phyloP scores from a whole-genome alignment of 2,888 invertebrate species.

The Phasia obesa region DNA sequence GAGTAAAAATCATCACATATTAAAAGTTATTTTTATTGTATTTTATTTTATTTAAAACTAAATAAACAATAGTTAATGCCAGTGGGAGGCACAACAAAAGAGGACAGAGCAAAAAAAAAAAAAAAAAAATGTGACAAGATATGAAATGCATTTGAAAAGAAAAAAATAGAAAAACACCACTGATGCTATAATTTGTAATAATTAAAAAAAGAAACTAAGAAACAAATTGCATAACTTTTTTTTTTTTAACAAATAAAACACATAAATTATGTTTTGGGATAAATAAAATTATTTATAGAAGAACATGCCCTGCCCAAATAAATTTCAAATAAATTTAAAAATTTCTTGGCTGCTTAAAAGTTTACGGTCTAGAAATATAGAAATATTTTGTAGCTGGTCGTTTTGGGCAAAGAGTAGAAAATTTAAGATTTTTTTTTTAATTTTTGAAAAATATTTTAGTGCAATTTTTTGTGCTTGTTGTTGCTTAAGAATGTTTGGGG shows the following conservation, averaged over 20 bases:
- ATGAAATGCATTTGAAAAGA: neutral
- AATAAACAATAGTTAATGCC: slow-evolving; percentile 32
- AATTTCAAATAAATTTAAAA: slow-evolving; percentile 24
- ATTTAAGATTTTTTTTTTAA: too few species aligned
- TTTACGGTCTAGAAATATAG: slow-evolving; percentile 32
- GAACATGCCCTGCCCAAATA: slow-evolving; percentile 52
- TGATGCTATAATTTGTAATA: neutral
- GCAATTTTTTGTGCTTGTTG: slow-evolving; percentile 14
- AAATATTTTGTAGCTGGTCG: slow-evolving; percentile 51
- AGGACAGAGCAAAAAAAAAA: neutral
- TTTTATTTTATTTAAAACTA: slow-evolving; percentile 34
- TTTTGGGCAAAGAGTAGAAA: neutral
- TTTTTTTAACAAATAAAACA: neutral
- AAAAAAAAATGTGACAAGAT: slow-evolving; percentile 4
- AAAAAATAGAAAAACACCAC: neutral
- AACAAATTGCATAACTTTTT: slow-evolving; percentile 51
- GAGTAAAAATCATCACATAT: slow-evolving; percentile 37
- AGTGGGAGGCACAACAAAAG: neutral
- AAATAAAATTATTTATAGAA: slow-evolving; percentile 41
- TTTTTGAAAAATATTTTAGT: slow-evolving; percentile 20
- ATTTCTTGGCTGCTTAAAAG: slow-evolving; percentile 1
- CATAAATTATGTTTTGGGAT: slow-evolving; percentile 14
- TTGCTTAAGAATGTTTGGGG: slow-evolving; percentile 25
- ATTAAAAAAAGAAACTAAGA: slow-evolving; percentile 8
- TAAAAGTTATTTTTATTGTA: slow-evolving; percentile 28